A percentile compares a stretch with the other conserved stretches of the same genome.
Evolutionary conservation across 1,140 invertebrate genomes (phyloP).

Genomic region (Stegodyphus dumicola): DNA sequence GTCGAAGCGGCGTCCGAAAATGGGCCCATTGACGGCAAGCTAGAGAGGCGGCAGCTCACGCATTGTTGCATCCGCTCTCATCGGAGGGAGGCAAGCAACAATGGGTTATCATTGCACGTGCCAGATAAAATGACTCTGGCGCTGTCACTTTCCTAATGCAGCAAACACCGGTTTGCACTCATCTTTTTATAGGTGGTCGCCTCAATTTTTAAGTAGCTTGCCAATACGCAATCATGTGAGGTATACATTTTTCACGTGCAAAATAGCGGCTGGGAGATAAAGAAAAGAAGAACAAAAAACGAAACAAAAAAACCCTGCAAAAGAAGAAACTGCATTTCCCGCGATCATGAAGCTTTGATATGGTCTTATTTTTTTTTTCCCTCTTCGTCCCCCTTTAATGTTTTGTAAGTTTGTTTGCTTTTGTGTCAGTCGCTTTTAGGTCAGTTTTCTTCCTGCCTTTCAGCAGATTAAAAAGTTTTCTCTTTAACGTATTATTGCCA

Average conservation of each 20-base stretch:
- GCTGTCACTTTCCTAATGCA: slow-evolving; percentile 54
- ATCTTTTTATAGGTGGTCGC: slow-evolving; percentile 59
- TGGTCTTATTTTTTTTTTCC: slow-evolving; percentile 28
- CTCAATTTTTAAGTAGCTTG: slow-evolving; percentile 61
- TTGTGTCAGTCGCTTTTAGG: slow-evolving; percentile 60
- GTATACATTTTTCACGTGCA: slow-evolving; percentile 61
- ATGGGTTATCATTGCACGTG: slow-evolving; percentile 56
- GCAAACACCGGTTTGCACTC: slow-evolving; percentile 59
- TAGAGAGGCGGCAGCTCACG: too few relatives aligned
- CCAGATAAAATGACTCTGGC: slow-evolving; percentile 48
- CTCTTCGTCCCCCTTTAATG: slow-evolving; percentile 56
- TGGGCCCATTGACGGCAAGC: slow-evolving; percentile 32
- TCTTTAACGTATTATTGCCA: slow-evolving; percentile 61
- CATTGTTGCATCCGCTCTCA: slow-evolving; percentile 24
- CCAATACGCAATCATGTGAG: slow-evolving; percentile 56
- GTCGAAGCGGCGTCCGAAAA: slow-evolving; percentile 46
- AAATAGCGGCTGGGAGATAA: slow-evolving; percentile 39
- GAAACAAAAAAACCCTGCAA: slow-evolving; percentile 4
- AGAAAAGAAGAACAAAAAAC: slow-evolving; percentile 14
- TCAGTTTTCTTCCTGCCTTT: slow-evolving; percentile 56
- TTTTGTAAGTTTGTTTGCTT: slow-evolving; percentile 59
- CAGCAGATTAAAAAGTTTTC: slow-evolving; percentile 62
- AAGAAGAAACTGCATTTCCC: slow-evolving; percentile 35
- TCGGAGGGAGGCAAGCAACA: slow-evolving; percentile 14
- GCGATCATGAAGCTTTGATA: slow-evolving; percentile 45